Evolutionary conservation across 2,888 invertebrate genomes (phyloP).

Genomic region (Lasioglossum calceatum): DNA sequence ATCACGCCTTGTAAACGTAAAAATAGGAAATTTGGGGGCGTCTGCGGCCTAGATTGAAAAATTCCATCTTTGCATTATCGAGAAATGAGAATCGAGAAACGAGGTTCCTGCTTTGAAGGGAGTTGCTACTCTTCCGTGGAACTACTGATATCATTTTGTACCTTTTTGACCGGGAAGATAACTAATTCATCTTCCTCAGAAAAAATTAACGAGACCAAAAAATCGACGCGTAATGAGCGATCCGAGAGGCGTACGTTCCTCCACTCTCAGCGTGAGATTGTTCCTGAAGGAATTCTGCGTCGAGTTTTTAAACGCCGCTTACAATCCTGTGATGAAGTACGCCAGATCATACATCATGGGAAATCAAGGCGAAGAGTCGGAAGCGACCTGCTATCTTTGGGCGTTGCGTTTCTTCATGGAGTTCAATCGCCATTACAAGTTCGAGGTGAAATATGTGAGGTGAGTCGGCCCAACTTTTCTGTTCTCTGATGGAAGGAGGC

Average conservation of each 20-base stretch:
- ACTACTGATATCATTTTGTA: background rate
- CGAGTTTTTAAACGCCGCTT: slow-evolving; percentile 96
- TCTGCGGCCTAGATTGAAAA: too few relatives aligned
- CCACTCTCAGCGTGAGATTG: slow-evolving; percentile 94
- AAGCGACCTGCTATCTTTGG: slow-evolving; percentile 98
- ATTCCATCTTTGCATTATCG: too few relatives aligned
- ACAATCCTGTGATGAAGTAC: slow-evolving; percentile 96
- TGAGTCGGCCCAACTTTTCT: slow-evolving; percentile 78
- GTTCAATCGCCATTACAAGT: slow-evolving; percentile 95
- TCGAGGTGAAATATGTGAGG: slow-evolving; percentile 95
- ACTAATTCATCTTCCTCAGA: too few relatives aligned
- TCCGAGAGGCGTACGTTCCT: slow-evolving; percentile 88
- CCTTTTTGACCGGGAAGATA: background rate
- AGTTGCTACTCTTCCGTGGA: background rate
- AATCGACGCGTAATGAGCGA: slow-evolving; percentile 91
- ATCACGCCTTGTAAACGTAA: too few relatives aligned
- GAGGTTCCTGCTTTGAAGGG: background rate
- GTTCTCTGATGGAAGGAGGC: slow-evolving; percentile 36
- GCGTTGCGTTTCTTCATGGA: slow-evolving; percentile 98
- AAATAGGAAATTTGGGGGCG: too few relatives aligned
- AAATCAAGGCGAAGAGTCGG: slow-evolving; percentile 90
- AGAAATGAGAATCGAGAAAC: too few relatives aligned
- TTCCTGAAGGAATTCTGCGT: slow-evolving; percentile 97
- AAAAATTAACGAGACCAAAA: slow-evolving; percentile 89
- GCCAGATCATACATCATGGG: slow-evolving; percentile 91